Conservation (phyloP, 2,113 vertebrate species). For the Synodontis membranacea region DNA sequence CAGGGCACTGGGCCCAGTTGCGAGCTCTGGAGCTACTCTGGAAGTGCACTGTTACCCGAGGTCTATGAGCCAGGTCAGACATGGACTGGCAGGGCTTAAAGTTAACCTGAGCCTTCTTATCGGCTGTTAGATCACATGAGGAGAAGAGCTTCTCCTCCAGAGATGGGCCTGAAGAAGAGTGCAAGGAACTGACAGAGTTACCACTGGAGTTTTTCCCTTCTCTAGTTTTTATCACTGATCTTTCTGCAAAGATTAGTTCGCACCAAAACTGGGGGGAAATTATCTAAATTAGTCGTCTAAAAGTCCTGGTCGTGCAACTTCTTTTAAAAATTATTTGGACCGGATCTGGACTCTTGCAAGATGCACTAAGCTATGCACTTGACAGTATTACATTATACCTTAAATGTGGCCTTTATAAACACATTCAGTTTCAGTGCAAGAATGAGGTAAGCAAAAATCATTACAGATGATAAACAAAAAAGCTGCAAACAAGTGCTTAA, state of each 20-base stretch:
- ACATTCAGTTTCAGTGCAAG: no score
- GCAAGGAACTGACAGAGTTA: constrained; percentile 19
- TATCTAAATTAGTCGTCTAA: background rate
- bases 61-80: constrained; percentile 68
- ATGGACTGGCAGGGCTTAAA: constrained; percentile 77
- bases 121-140: constrained; percentile 80
- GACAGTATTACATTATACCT: background rate
- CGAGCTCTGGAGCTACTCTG: constrained; percentile 74
- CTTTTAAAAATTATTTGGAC: no score
- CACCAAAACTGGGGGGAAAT: background rate
- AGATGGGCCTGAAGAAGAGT: constrained; percentile 81
- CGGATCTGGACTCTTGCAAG: background rate
- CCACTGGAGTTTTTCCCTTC: background rate
- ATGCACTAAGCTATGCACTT: background rate
- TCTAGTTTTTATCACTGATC: background rate
- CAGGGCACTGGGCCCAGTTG: constrained; percentile 75
- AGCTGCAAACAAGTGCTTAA: background rate
- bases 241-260: background rate
- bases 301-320: background rate
- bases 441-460: background rate
- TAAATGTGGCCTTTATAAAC: background rate
- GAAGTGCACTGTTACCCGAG: constrained; percentile 75
- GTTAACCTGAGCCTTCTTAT: constrained; percentile 80
- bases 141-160: constrained; percentile 90
- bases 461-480: background rate